These are phyloP conservation scores for Phalangium opilio DNA, from an alignment of 2,888 invertebrate species.

Conservation along the genomic window DNA sequence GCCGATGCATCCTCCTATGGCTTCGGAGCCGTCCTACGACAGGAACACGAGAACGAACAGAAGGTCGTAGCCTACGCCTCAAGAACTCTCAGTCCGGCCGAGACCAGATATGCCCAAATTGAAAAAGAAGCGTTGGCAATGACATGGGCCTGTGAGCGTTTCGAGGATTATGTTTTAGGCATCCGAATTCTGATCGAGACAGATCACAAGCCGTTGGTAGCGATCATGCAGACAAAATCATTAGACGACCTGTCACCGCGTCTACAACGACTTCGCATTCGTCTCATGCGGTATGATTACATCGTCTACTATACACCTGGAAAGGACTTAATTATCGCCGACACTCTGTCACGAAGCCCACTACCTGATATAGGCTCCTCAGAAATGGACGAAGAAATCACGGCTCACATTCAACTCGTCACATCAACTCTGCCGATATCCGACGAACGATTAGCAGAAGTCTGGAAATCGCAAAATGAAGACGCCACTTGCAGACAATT, in stretches of 20 bases:
- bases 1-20: constrained; percentile 23
- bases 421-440: constrained; percentile 11
- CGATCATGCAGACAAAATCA: constrained; percentile 26
- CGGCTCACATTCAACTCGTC: constrained; percentile 9
- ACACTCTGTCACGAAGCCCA: constrained; percentile 23
- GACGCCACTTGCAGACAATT: too few species aligned
- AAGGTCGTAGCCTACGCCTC: constrained; percentile 23
- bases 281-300: constrained; percentile 24
- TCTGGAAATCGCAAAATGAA: not conserved
- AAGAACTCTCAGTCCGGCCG: constrained; percentile 23
- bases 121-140: constrained; percentile 30
- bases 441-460: constrained; percentile 7
- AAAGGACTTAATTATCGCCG: constrained; percentile 24
- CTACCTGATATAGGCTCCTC: not conserved
- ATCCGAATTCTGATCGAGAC: constrained; percentile 25
- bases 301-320: constrained; percentile 24
- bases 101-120: constrained; percentile 28
- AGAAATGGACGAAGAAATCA: constrained; percentile 6
- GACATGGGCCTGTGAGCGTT: constrained; percentile 26
- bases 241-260: constrained; percentile 27
- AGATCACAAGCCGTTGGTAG: constrained; percentile 29
- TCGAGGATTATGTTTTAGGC: constrained; percentile 26
- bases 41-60: not conserved
- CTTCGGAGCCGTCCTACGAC: constrained; percentile 24
- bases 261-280: constrained; percentile 27